A percentile compares a stretch with the other conserved stretches of the same genome.
Conservation (phyloP, 2,888 invertebrate genomes). For the Aricia artaxerxes region DNA sequence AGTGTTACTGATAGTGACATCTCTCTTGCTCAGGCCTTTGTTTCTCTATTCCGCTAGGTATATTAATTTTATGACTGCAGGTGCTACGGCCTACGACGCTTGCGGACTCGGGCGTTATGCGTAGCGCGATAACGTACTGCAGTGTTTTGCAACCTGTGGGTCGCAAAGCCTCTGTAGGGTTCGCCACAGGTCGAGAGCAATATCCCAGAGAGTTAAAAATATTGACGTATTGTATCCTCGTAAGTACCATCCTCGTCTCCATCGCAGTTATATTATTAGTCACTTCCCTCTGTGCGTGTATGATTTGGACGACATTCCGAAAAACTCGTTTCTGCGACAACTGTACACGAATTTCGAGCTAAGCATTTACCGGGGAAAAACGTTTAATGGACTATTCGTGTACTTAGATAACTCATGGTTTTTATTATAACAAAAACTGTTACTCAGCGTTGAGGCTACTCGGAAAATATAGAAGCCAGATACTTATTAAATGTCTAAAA, state of each 20-base stretch:
- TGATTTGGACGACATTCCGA: not conserved
- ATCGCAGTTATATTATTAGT: not conserved
- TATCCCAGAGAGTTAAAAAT: no score
- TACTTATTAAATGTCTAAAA: not conserved
- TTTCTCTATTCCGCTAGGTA: no score
- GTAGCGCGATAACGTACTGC: no score
- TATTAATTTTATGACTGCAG: no score
- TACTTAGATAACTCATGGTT: not conserved
- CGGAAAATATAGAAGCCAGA: not conserved
- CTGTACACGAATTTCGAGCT: not conserved
- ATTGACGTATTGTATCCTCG: not conserved
- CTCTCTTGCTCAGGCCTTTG: no score
- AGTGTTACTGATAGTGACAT: no score
- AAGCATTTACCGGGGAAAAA: not conserved
- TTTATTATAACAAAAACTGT: not conserved
- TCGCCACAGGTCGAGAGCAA: no score
- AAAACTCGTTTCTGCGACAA: not conserved
- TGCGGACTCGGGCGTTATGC: no score
- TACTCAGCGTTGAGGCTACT: not conserved
- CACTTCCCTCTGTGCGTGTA: not conserved
- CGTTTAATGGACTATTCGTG: slow-evolving; percentile 7
- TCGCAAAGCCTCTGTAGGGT: no score
- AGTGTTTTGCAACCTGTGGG: no score
- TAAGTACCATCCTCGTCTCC: not conserved
- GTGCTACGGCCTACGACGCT: no score